These are phyloP conservation scores for Amphipoea oculea DNA, from an alignment of 2,888 invertebrate genomes.

Conservation along the genomic window DNA sequence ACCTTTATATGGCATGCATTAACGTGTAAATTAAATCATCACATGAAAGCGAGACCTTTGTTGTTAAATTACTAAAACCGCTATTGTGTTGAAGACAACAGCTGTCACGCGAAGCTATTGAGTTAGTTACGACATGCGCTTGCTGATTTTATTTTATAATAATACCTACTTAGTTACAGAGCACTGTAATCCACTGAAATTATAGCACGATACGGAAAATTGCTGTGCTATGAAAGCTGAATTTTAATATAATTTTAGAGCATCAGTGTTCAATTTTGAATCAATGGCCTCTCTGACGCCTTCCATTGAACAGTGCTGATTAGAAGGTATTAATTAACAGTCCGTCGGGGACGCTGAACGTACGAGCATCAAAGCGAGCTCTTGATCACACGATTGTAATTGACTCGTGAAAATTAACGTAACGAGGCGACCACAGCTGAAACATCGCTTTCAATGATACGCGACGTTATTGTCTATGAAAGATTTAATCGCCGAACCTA, in stretches of 20 bases:
- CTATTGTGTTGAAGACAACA: conserved; percentile 73
- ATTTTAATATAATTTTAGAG: conserved; percentile 16
- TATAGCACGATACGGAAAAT: conserved; percentile 3
- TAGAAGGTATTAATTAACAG: conserved; percentile 70
- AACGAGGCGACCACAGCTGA: conserved; percentile 43
- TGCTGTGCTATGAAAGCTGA: conserved; percentile 13
- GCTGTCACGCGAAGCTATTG: conserved; percentile 73
- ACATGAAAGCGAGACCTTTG: conserved; percentile 73
- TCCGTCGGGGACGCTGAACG: conserved; percentile 39
- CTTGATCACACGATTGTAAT: conserved; percentile 50
- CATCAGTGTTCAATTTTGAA: conserved; percentile 24
- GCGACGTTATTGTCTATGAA: conserved; percentile 58
- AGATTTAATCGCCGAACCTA: conserved; percentile 66
- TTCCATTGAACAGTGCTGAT: conserved; percentile 59
- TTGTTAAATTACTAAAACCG: conserved; percentile 72
- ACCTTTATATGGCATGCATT: conserved; percentile 67
- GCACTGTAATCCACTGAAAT: conserved; percentile 10
- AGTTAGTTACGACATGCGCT: conserved; percentile 53
- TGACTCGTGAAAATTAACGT: conserved; percentile 53
- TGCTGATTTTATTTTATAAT: conserved; percentile 20
- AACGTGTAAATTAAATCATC: conserved; percentile 78
- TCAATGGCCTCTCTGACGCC: conserved; percentile 21
- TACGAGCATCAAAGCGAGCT: conserved; percentile 58
- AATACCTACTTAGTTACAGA: background rate
- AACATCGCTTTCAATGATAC: conserved; percentile 47